Conservation (phyloP, 2,888 invertebrate genomes). For the Chalcosyrphus nemorum region DNA sequence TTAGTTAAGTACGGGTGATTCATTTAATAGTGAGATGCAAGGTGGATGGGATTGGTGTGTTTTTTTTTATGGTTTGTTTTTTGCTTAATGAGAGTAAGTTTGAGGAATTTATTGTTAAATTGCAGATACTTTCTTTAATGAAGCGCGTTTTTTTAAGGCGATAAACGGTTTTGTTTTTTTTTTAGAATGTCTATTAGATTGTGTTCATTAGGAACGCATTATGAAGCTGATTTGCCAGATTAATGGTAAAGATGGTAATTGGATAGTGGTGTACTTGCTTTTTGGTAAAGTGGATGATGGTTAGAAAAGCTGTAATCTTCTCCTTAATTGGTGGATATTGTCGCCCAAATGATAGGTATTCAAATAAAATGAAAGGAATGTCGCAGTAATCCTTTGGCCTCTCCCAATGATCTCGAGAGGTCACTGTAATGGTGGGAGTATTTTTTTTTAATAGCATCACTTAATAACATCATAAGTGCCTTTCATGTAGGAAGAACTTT, state of each 20-base stretch:
- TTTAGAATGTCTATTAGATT: constrained; percentile 12
- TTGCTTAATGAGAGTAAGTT: neutral
- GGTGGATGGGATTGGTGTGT: neutral
- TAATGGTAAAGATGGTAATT: neutral
- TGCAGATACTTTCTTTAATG: constrained; percentile 30
- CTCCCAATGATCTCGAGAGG: too few species aligned
- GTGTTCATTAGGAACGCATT: constrained; percentile 16
- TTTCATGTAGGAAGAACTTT: too few species aligned
- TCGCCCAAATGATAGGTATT: too few species aligned
- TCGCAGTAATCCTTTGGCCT: too few species aligned
- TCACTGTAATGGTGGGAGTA: too few species aligned
- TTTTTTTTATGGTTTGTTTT: neutral
- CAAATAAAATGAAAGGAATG: too few species aligned
- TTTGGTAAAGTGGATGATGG: too few species aligned
- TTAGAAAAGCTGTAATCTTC: too few species aligned
- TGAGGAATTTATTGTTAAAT: neutral
- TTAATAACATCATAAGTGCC: too few species aligned
- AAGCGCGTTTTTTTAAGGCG: constrained; percentile 1
- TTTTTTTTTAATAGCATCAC: too few species aligned
- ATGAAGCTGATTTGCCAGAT: neutral
- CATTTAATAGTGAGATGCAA: constrained; percentile 16
- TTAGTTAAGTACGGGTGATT: constrained; percentile 46
- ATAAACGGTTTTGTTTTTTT: constrained; percentile 3
- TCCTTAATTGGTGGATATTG: too few species aligned
- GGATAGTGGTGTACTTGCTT: neutral